phyloP scores from a whole-genome alignment of 2,113 vertebrate genomes.

The Oophaga pumilio region DNA sequence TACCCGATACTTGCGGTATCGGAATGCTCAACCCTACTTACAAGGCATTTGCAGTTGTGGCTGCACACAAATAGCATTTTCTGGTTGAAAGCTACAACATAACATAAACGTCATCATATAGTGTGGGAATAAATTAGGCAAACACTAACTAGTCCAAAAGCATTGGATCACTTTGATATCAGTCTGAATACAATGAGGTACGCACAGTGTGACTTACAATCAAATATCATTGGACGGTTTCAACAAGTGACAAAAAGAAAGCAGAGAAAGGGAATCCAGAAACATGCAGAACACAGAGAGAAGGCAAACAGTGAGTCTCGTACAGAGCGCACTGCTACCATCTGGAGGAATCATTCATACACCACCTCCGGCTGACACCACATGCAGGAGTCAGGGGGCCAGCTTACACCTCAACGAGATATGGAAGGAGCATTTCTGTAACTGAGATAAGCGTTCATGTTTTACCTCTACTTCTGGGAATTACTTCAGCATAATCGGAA shows the following conservation, averaged over 20 bases:
- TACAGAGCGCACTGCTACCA: not conserved
- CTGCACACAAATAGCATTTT: not conserved
- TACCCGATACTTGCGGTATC: too few species aligned
- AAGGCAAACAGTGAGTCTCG: not conserved
- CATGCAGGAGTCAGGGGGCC: slow-evolving; percentile 20
- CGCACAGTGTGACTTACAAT: not conserved
- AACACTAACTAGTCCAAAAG: not conserved
- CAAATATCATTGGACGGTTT: not conserved
- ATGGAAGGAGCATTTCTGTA: slow-evolving; percentile 7
- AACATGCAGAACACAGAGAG: not conserved
- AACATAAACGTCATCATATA: not conserved
- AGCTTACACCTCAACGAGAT: slow-evolving; percentile 35
- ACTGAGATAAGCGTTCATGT: not conserved
- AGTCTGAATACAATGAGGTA: too few species aligned
- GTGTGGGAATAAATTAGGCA: not conserved
- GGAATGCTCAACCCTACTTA: not conserved
- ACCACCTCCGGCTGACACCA: slow-evolving; percentile 18
- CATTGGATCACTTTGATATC: not conserved
- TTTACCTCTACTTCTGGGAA: not conserved
- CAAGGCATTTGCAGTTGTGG: not conserved
- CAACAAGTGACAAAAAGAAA: not conserved
- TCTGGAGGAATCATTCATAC: slow-evolving; percentile 44
- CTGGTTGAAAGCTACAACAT: not conserved
- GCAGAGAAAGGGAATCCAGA: not conserved
- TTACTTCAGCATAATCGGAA: not conserved